Evolutionary conservation across 1,140 invertebrate species (phyloP).

Genomic region (Mercenaria mercenaria): DNA sequence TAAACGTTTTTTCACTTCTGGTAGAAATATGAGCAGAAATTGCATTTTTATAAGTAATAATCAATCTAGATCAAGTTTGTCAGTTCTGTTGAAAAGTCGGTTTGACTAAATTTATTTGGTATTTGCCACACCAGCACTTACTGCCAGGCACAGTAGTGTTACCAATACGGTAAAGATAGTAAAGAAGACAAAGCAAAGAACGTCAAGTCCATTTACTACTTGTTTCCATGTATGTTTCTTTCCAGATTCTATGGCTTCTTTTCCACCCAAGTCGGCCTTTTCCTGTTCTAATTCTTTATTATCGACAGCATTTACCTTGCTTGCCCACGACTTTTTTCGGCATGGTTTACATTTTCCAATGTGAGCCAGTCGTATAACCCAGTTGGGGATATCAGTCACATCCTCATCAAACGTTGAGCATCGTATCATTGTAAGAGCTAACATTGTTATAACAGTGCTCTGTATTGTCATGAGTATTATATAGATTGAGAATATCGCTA

Average conservation of each 20-base stretch:
- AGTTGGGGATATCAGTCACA: not conserved
- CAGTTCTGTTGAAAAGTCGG: too few relatives aligned
- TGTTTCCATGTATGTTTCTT: not conserved
- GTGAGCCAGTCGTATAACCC: not conserved
- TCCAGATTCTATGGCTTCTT: not conserved
- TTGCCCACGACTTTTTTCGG: not conserved
- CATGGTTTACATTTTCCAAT: not conserved
- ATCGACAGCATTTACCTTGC: not conserved
- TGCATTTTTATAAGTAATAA: too few relatives aligned
- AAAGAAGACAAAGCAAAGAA: not conserved
- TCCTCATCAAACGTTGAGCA: constrained; percentile 25
- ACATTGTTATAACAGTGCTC: constrained; percentile 37
- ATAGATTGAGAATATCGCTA: constrained; percentile 7
- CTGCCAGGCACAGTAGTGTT: not conserved
- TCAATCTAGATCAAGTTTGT: too few relatives aligned
- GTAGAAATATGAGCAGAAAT: too few relatives aligned
- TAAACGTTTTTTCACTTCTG: too few relatives aligned
- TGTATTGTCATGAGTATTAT: not conserved
- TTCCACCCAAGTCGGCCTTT: too few relatives aligned
- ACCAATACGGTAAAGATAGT: not conserved
- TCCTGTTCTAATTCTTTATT: not conserved
- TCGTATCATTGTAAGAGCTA: not conserved
- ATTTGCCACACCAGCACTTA: not conserved
- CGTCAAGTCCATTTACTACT: not conserved
- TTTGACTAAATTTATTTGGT: too few relatives aligned